Percentiles rank a stretch among this genome's conserved stretches.
Conservation (phyloP, 2,113 vertebrate genomes). For the Catagonus wagneri region DNA sequence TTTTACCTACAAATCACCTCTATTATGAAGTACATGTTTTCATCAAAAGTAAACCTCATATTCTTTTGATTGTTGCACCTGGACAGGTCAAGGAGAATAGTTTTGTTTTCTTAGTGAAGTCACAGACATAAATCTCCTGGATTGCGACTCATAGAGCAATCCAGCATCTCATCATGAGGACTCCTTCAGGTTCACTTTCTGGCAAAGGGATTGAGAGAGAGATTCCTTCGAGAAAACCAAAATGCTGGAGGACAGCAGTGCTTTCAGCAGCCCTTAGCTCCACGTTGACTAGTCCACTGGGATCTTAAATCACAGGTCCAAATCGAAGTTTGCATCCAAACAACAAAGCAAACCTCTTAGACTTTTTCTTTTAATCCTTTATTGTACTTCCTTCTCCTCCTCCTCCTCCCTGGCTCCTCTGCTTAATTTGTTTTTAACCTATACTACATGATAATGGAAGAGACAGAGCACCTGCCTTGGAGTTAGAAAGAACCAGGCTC, state of each 20-base stretch:
- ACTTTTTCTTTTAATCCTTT: neutral
- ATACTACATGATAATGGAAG: neutral
- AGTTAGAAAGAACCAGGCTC: neutral
- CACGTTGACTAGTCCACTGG: fast-evolving
- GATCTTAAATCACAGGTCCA: neutral
- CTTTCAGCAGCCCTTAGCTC: neutral
- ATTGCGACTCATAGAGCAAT: conserved; percentile 34
- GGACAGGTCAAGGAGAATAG: conserved; percentile 53
- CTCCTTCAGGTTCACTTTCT: neutral
- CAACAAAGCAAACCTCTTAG: neutral
- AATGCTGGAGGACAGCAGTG: neutral
- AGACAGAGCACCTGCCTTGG: neutral
- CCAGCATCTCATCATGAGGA: conserved; percentile 6
- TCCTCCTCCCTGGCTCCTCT: neutral
- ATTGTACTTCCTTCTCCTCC: neutral
- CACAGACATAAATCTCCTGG: conserved; percentile 71
- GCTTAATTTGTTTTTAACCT: neutral
- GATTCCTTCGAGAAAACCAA: conserved; percentile 21
- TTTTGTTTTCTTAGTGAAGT: conserved; percentile 75
- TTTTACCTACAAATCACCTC: conserved; percentile 56
- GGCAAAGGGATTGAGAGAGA: neutral
- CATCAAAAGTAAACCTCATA: conserved; percentile 66
- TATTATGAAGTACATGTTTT: conserved; percentile 44
- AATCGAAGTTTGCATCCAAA: neutral
- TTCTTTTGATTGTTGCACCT: conserved; percentile 65